Base-by-base conservation (phyloP, 2,888 invertebrate genomes). In the Seladonia tumulorum region DNA sequence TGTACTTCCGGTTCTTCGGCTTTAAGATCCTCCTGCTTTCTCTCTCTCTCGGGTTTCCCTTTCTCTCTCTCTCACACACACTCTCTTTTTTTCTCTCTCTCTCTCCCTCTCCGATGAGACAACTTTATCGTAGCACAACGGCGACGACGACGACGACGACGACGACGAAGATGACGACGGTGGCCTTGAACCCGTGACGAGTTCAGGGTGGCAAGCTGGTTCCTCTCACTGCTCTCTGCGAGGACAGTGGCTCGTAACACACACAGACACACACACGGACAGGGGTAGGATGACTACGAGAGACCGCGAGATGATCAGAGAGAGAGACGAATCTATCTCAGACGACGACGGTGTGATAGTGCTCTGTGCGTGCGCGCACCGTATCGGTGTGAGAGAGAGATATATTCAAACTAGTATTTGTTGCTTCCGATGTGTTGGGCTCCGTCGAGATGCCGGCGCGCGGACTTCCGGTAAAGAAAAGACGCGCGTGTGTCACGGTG, bases 221-320 rank as follows among this genome's bases (percentile, higher is more conserved):
- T 63, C 18, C 53, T 80, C 75, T 74, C 80, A 77, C 75, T 53
- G 73, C 53, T 66, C 35, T 29, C 29, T 76, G 68, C 81, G 81
- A 60, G 68, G 71, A 75, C 82, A 74, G 82, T 71, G 78, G 53
- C 83, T 85, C 85, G 79, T 76, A 81, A 83, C 90, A 81, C 90
- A 89, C 90, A 90, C 86, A 88, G 86, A 81, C 88, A 88, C 86
- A 86, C 88, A 82, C 87, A 79, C 87, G 81, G 73, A 81, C 78
- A 71, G 77, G 53, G 71, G 78, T 78, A 77, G 81, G 77, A 78
- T 49, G 47, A 18, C 35, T 57, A 8, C 18, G 16, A 8, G 49
- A 18, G 16, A 49, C 18, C 49, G 18, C 49, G 42, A 16, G 29
- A 47, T n/a, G 49, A 74, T 83, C 78, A n/a, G 53, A 42, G 35